A percentile compares a stretch with the other conserved stretches of the same genome.
Conservation (phyloP, 2,888 invertebrate genomes). For the Drosophila quasianomalipes region DNA sequence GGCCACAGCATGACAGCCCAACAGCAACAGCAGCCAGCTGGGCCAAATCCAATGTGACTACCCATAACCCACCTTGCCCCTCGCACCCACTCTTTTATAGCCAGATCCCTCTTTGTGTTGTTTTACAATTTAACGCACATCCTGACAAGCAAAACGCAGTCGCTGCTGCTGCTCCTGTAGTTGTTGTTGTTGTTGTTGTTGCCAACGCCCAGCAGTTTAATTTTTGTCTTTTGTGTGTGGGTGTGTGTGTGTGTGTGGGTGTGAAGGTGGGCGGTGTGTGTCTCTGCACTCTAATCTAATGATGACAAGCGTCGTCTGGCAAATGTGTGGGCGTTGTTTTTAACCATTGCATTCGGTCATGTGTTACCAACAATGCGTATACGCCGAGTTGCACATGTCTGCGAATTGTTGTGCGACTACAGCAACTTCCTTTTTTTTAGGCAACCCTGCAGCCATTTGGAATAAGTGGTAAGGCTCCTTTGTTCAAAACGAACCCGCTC, state of each 20-base stretch:
- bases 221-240: constrained; percentile 24
- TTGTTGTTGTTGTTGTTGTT: background rate
- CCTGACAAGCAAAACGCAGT: constrained; percentile 68
- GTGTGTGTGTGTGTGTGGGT: constrained; percentile 18
- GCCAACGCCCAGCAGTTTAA: constrained; percentile 63
- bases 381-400: constrained; percentile 70
- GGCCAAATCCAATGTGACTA: constrained; percentile 38
- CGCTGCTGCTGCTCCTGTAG: background rate
- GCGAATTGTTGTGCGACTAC: constrained; percentile 49
- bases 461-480: background rate
- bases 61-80: background rate
- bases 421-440: background rate
- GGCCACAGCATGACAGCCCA: constrained; percentile 68
- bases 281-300: constrained; percentile 74
- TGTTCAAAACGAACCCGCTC: background rate
- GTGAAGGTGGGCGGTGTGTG: constrained; percentile 32
- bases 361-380: constrained; percentile 60
- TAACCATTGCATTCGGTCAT: constrained; percentile 43
- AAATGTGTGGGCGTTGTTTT: constrained; percentile 49
- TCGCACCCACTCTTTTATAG: background rate
- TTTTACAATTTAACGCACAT: constrained; percentile 82
- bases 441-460: background rate
- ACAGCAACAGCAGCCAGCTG: constrained; percentile 49
- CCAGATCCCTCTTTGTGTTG: constrained; percentile 58
- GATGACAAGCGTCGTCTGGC: constrained; percentile 76